Percentiles rank a stretch among this genome's conserved stretches.
Conservation (phyloP, 2,888 invertebrate species). For the Escarpia spicata region DNA sequence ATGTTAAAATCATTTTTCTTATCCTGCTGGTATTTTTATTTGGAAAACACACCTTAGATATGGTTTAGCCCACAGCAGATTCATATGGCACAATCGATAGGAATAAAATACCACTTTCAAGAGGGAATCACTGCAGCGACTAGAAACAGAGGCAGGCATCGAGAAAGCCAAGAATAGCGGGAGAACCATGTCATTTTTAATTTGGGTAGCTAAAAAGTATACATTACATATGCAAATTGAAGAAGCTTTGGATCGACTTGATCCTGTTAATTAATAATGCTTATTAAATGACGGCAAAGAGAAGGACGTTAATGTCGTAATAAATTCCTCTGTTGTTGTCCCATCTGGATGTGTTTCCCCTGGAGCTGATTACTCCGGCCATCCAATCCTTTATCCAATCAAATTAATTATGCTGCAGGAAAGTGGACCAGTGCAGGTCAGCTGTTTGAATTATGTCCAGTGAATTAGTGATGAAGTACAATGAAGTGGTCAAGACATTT, state of each 20-base stretch:
- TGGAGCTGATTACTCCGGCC: neutral
- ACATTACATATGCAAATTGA: too few species aligned
- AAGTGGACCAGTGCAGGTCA: neutral
- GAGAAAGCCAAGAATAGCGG: too few species aligned
- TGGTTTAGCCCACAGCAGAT: too few species aligned
- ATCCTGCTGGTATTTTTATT: too few species aligned
- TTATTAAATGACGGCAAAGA: neutral
- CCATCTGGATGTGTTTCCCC: neutral
- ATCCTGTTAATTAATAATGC: neutral
- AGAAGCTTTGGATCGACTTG: neutral
- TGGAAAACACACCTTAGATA: too few species aligned
- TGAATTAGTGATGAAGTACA: neutral
- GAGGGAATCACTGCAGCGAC: too few species aligned
- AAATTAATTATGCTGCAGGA: neutral
- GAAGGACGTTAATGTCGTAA: neutral
- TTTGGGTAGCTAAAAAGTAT: too few species aligned
- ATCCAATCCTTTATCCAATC: neutral
- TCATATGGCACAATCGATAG: too few species aligned
- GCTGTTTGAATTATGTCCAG: neutral
- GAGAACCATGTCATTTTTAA: too few species aligned
- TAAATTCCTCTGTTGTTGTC: neutral
- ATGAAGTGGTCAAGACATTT: neutral
- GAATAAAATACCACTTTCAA: too few species aligned
- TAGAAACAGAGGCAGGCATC: too few species aligned
- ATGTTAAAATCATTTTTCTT: neutral